Evolutionary conservation across 2,888 invertebrate genomes (phyloP), one percentile per base, ranked within the genome.

Genomic region (Sesia apiformis): DNA sequence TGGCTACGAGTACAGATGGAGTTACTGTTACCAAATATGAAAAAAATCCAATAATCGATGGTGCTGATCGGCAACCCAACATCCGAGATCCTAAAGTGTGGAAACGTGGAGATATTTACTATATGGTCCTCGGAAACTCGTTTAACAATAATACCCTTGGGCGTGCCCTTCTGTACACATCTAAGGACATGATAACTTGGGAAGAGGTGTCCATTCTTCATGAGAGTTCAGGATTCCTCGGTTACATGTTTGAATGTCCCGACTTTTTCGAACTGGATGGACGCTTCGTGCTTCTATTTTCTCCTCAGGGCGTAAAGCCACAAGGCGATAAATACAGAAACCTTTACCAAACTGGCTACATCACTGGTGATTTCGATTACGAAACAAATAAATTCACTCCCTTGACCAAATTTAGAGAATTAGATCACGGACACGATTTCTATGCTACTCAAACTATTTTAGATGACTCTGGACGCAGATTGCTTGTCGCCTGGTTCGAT

Each of bases 221-320:
- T 49, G 60, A 77, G 62, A 84, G 88, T 0, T 68, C 82, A 52
- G 84, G 83, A 4, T 63, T 59, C 8, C 70, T 84, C 1, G 85
- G 85, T 0, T 84, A 67, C 51, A 87, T 90, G 86, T 90, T 82
- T 81, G 90, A 91, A 63, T 90, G 90, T 67, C 90, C 90, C 0
- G 90, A 90, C 59, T 83, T 90, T 53, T 90, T 90, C 46, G 76
- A 83, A 60, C 57, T 91, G 0, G 56, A 72, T 38, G 82, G 79
- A 0, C 63, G 70, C 53, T 80, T 67, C 58, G 66, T 91, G 8
- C 64, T 90, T 1, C 58, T 90, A 3, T 76, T 90, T 55, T 90
- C 87, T 4, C 84, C 88, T 0, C 87, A 88, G 76, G 87, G 89
- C 3, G 56, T 89, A 0, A 3, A 64, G 53, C 58, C 81, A 1